These are phyloP conservation scores for Amorpha juglandis DNA, from an alignment of 2,888 invertebrate genomes.

Conservation along the genomic window DNA sequence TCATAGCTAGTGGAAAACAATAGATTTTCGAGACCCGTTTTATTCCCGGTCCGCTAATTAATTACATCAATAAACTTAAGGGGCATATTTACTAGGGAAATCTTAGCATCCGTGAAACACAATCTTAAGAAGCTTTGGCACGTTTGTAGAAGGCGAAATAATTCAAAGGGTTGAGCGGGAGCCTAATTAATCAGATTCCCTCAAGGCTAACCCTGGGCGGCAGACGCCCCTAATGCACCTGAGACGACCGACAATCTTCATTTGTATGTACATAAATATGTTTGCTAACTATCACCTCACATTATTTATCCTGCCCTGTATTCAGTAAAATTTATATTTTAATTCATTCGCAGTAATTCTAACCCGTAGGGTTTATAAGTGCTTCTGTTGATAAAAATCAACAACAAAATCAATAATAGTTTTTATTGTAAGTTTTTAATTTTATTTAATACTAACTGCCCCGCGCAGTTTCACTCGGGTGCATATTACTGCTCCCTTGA, in stretches of 20 bases:
- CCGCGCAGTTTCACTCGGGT: too few relatives aligned
- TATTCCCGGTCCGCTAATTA: constrained; percentile 48
- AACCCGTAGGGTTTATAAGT: not conserved
- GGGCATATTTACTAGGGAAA: constrained; percentile 49
- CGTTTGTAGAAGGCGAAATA: constrained; percentile 59
- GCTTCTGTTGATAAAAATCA: not conserved
- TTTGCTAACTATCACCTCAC: not conserved
- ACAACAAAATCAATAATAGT: too few relatives aligned
- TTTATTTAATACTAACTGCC: too few relatives aligned
- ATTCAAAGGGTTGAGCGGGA: constrained; percentile 64
- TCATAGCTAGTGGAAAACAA: constrained; percentile 9
- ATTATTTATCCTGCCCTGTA: not conserved
- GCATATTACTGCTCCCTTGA: too few relatives aligned
- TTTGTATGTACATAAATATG: constrained; percentile 10
- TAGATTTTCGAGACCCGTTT: constrained; percentile 4
- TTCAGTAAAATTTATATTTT: not conserved
- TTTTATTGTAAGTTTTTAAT: too few relatives aligned
- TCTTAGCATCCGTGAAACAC: constrained; percentile 46
- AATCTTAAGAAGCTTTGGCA: constrained; percentile 65
- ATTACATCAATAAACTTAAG: constrained; percentile 59
- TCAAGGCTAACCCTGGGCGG: constrained; percentile 44
- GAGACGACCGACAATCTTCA: constrained; percentile 45
- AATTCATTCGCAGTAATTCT: not conserved
- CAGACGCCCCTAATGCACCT: constrained; percentile 52
- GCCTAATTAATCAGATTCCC: constrained; percentile 71